Base-by-base conservation (phyloP, 2,888 invertebrate species). In the Anthrax anthrax region DNA sequence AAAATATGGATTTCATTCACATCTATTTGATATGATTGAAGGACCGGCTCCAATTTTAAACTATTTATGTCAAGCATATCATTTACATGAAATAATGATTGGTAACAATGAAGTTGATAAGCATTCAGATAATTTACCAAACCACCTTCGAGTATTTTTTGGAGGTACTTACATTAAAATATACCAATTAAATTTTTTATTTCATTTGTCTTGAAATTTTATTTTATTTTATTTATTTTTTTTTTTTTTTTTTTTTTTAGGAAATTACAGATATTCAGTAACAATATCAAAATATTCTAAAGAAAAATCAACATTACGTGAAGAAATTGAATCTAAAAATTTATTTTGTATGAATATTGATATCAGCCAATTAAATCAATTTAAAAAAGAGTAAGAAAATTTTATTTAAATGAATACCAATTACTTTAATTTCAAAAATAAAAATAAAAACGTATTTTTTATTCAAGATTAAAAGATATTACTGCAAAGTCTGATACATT, bases 21-120 rank as follows among this genome's bases (percentile, higher is more conserved):
- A 83, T 60, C 57, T 85, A 27, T 67, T 75, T 40, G 77, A 82
- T 37, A 69, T 82, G 1, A 68, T 87, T 40, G 72, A 78, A 0
- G 85, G 80, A 0, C 87, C 87, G 0, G 72, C 72, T 23, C 74
- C 83, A 0, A 76, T 88, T 32, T 65, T 80, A 51, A 76, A 78
- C 17, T 86, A 80, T 60, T 64, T 89, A 29, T 80, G 83, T 56
- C 69, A 68, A 18, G 74, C 74, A 43, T 81, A 81, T 62, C 60
- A 65, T 2, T 69, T 88, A 16, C 79, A 86, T 57, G 73, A 71
- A 43, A 81, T 86, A 57, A 84, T 86, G 0, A 72, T 86, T 18
- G 88, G 87, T 2, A 74, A 73, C 43, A 69, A 73, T 0, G 67
- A 67, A 37, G 80, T 82, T 0, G 76, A 77, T 55, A 69, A 74